phyloP scores from a whole-genome alignment of 92 coral and sea anemone species.

The Anthopleura xanthogrammica region DNA sequence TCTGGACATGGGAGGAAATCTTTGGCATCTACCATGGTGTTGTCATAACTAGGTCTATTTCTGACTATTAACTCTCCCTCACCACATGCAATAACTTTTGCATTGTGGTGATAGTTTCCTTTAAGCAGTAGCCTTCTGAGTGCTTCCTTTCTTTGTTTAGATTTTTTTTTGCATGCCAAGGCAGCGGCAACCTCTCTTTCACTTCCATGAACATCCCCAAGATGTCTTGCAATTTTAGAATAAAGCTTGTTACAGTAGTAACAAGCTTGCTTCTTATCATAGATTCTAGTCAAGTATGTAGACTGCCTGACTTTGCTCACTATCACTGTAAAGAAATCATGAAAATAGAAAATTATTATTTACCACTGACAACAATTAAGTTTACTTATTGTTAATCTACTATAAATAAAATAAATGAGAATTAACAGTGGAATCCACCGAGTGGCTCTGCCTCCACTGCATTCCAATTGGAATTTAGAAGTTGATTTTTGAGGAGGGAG shows the following conservation, averaged over 20 bases:
- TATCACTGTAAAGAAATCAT: no score
- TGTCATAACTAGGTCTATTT: constrained; percentile 19
- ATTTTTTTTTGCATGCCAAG: background rate
- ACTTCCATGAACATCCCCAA: constrained; percentile 15
- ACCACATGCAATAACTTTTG: constrained; percentile 25
- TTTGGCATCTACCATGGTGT: background rate
- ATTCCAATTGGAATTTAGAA: no score
- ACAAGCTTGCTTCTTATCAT: constrained; percentile 18
- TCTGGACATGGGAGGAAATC: constrained; percentile 39
- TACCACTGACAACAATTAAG: no score
- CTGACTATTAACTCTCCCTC: constrained; percentile 47
- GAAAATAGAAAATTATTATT: no score
- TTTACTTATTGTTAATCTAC: no score
- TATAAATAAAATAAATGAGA: no score
- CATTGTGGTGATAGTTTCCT: constrained; percentile 44
- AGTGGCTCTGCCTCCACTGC: no score
- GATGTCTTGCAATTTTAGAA: constrained; percentile 29
- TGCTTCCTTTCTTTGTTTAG: background rate
- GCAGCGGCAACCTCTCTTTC: constrained; percentile 13
- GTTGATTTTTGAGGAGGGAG: no score
- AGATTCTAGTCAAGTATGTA: background rate
- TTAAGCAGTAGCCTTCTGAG: background rate
- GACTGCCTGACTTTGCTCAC: background rate
- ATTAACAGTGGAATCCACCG: no score
- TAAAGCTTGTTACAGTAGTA: constrained; percentile 29